These are phyloP conservation scores for Coregonus ussuriensis DNA, from an alignment of 2,797 vertebrate genomes.

Conservation along the genomic window DNA sequence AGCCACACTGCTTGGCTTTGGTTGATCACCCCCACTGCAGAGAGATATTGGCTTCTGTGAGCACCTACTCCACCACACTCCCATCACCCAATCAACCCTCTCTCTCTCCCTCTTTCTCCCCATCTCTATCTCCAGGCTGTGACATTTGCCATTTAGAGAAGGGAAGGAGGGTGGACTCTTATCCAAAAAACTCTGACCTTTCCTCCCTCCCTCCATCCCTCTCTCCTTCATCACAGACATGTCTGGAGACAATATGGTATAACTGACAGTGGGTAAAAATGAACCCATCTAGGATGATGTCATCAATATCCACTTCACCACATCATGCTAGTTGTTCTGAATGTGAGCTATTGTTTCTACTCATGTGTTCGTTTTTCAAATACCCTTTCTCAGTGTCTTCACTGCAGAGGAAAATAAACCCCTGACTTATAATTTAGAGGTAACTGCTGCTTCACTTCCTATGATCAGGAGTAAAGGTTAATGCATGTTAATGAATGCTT, in stretches of 20 bases:
- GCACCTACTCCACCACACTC: conserved; percentile 30
- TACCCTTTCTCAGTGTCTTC: conserved; percentile 40
- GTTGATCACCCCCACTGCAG: not conserved
- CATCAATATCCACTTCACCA: not conserved
- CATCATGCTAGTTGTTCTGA: not conserved
- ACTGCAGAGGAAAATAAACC: conserved; percentile 33
- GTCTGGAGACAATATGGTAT: conserved; percentile 36
- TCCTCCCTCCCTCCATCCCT: not conserved
- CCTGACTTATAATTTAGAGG: conserved; percentile 46
- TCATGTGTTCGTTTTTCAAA: conserved; percentile 5
- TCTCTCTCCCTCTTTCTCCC: conserved; percentile 10
- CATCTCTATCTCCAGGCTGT: conserved; percentile 42
- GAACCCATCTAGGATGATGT: not conserved
- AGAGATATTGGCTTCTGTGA: conserved; percentile 30
- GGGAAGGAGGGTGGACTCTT: conserved; percentile 46
- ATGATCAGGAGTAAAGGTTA: conserved; percentile 64
- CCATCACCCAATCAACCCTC: conserved; percentile 11
- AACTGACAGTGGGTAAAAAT: conserved; percentile 4
- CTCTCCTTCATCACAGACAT: conserved; percentile 30
- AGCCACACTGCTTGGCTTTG: conserved; percentile 34
- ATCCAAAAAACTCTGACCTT: conserved; percentile 70
- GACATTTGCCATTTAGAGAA: conserved; percentile 71
- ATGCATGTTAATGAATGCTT: conserved; percentile 77
- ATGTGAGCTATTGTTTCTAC: not conserved
- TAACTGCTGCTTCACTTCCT: conserved; percentile 45